Conservation (phyloP, 2,797 vertebrate genomes). For the Neosilurus hyrtlii region DNA sequence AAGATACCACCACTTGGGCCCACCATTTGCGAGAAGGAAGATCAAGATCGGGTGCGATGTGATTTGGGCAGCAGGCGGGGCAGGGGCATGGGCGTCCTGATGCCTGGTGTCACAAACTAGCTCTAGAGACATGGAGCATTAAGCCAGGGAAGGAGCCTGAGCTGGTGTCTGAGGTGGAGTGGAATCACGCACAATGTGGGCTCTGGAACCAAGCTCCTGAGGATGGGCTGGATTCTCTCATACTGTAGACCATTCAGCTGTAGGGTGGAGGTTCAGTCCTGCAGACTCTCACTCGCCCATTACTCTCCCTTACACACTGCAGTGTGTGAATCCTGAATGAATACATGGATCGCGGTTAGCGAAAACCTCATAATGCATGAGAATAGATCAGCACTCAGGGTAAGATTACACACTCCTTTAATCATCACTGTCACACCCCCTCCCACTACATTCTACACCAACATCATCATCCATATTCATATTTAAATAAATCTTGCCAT, state of each 20-base stretch:
- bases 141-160: too few species aligned
- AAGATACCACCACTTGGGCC: too few species aligned
- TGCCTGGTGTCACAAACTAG: too few species aligned
- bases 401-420: neutral
- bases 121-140: too few species aligned
- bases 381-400: neutral
- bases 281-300: neutral
- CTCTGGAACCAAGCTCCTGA: too few species aligned
- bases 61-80: too few species aligned
- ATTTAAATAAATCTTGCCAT: neutral
- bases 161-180: too few species aligned
- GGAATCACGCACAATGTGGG: too few species aligned
- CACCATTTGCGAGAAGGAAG: too few species aligned
- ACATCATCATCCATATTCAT: neutral
- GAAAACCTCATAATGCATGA: constrained; percentile 17
- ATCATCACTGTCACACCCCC: neutral
- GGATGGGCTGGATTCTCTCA: too few species aligned
- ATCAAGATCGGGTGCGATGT: too few species aligned
- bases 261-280: neutral
- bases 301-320: neutral
- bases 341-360: constrained; percentile 26
- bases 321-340: constrained; percentile 44
- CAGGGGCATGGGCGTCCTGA: too few species aligned
- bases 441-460: neutral
- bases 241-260: constrained; percentile 38